Evolutionary conservation across 2,888 invertebrate species (phyloP).

Genomic region (Pterostichus madidus): DNA sequence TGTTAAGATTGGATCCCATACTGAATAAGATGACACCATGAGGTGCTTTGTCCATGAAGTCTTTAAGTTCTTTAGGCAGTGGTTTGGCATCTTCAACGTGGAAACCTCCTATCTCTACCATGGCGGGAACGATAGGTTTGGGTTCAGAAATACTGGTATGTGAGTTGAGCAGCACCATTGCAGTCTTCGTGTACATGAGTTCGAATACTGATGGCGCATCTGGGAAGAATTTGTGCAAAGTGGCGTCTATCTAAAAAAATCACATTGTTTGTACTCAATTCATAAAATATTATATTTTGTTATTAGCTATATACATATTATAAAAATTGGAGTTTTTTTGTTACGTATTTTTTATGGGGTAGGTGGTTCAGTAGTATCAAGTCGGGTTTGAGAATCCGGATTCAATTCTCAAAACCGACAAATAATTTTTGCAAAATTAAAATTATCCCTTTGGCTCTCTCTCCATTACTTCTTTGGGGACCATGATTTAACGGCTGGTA

Average conservation of each 20-base stretch:
- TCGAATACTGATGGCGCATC: constrained; percentile 69
- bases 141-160: constrained; percentile 79
- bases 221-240: constrained; percentile 72
- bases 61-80: constrained; percentile 77
- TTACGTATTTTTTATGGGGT: too few species aligned
- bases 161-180: constrained; percentile 72
- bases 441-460: too few species aligned
- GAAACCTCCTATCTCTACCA: constrained; percentile 80
- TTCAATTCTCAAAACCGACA: too few species aligned
- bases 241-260: constrained; percentile 58
- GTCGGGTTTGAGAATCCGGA: too few species aligned
- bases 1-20: constrained; percentile 81
- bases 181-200: constrained; percentile 69
- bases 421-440: too few species aligned
- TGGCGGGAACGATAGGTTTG: constrained; percentile 79
- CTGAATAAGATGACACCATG: constrained; percentile 81
- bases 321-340: too few species aligned
- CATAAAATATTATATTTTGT: too few species aligned
- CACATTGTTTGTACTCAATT: background rate
- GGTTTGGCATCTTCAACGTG: constrained; percentile 74
- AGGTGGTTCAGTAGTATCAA: too few species aligned
- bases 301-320: too few species aligned
- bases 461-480: too few species aligned
- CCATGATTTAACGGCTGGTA: too few species aligned
- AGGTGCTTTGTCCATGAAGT: constrained; percentile 78